Evolutionary conservation across 2,797 vertebrate species (phyloP).

Genomic region (Lutra lutra): DNA sequence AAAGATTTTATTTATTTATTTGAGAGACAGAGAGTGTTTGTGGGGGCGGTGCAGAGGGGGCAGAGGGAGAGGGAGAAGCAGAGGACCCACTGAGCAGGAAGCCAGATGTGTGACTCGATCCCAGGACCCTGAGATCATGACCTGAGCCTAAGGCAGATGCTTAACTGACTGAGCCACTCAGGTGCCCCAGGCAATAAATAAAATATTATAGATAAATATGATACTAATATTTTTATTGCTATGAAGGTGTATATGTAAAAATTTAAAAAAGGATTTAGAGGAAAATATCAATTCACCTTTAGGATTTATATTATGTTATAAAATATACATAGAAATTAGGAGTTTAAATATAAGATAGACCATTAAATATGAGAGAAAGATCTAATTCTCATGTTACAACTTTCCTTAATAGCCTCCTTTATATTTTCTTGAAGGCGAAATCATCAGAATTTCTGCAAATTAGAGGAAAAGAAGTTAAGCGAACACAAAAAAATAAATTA

Average conservation of each 20-base stretch:
- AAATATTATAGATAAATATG: conserved; percentile 23
- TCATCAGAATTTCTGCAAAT: conserved; percentile 70
- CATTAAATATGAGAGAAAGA: conserved; percentile 27
- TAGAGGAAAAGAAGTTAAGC: conserved; percentile 72
- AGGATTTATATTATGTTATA: conserved; percentile 37
- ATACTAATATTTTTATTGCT: conserved; percentile 50
- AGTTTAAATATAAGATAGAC: conserved; percentile 12
- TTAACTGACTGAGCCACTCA: too few species aligned
- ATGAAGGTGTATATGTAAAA: conserved; percentile 1
- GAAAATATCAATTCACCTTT: background rate
- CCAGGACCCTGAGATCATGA: too few species aligned
- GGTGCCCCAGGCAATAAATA: background rate
- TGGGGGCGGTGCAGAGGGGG: too few species aligned
- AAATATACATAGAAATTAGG: conserved; percentile 25
- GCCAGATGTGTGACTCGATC: too few species aligned
- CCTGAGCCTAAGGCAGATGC: too few species aligned
- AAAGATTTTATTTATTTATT: too few species aligned
- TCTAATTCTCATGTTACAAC: background rate
- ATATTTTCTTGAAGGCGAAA: conserved; percentile 63
- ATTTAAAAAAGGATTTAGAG: conserved; percentile 36
- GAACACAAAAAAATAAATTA: background rate
- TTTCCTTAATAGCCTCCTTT: conserved; percentile 37
- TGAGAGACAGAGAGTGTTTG: too few species aligned
- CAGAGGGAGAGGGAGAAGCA: too few species aligned
- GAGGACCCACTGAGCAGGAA: too few species aligned